phyloP scores from a whole-genome alignment of 2,113 vertebrate species.

The Orthochromis malagaraziensis region DNA sequence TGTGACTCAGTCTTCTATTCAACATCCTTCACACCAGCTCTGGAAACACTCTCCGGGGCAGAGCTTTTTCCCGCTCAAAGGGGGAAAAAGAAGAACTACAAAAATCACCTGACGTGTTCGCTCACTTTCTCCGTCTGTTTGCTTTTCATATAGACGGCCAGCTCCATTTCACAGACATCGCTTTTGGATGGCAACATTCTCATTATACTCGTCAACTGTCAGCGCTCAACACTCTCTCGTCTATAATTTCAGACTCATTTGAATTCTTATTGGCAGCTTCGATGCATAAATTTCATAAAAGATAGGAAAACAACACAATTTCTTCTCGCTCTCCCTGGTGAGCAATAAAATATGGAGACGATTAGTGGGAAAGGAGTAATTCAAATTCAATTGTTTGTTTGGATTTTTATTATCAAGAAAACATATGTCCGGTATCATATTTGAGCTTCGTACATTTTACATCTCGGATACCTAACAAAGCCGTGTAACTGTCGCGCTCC shows the following conservation, averaged over 20 bases:
- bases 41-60: background rate
- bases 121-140: conserved; percentile 27
- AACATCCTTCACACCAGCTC: background rate
- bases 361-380: background rate
- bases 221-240: conserved; percentile 20
- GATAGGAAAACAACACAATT: background rate
- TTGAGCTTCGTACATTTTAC: background rate
- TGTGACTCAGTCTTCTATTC: background rate
- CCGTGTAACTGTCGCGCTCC: background rate
- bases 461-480: background rate
- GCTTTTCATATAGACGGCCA: conserved; percentile 8
- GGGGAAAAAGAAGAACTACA: background rate
- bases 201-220: conserved; percentile 54
- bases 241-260: conserved; percentile 54
- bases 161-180: conserved; percentile 35
- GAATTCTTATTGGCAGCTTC: conserved; percentile 51
- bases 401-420: background rate
- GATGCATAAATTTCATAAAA: conserved; percentile 42
- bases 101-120: conserved; percentile 34
- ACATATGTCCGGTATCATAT: background rate
- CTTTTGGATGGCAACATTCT: conserved; percentile 39
- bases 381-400: conserved; percentile 17
- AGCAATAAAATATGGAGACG: conserved; percentile 16
- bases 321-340: background rate
- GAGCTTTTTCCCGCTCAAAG: background rate